These are phyloP conservation scores for Sussaba pulchella DNA, from an alignment of 2,888 invertebrate species.

Conservation along the genomic window DNA sequence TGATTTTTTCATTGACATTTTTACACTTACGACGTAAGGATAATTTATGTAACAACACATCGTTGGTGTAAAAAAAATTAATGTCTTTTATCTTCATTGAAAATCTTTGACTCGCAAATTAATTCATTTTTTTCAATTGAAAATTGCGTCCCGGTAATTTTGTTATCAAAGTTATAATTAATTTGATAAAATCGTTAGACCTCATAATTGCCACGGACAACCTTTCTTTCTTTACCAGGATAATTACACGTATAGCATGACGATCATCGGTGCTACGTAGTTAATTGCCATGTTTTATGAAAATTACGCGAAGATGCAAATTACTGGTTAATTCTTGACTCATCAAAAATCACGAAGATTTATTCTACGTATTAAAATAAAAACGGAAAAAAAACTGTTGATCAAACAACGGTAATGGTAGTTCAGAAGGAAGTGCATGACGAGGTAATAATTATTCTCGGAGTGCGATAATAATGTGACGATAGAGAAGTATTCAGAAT, in stretches of 20 bases:
- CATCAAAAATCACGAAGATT: not conserved
- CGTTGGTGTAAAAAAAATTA: too few species aligned
- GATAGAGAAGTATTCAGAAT: slow-evolving; percentile 6
- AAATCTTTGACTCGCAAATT: not conserved
- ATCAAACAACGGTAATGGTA: slow-evolving; percentile 8
- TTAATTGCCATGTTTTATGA: not conserved
- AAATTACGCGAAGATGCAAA: slow-evolving; percentile 1
- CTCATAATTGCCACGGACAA: not conserved
- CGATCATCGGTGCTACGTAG: not conserved
- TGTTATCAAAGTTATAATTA: not conserved
- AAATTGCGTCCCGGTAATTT: not conserved
- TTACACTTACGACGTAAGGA: too few species aligned
- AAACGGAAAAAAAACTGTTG: not conserved
- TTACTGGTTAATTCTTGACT: slow-evolving; percentile 16
- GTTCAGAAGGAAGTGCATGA: slow-evolving; percentile 30
- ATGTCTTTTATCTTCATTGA: not conserved
- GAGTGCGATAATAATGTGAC: slow-evolving; percentile 38
- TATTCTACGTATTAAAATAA: not conserved
- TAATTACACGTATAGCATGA: not conserved
- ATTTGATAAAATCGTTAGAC: not conserved
- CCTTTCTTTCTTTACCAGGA: too few species aligned
- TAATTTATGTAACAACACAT: too few species aligned
- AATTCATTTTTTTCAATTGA: not conserved
- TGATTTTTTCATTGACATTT: too few species aligned
- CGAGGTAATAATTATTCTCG: slow-evolving; percentile 24